Evolutionary conservation across 1,140 invertebrate species (phyloP).

Genomic region (Leguminivora glycinivorella): DNA sequence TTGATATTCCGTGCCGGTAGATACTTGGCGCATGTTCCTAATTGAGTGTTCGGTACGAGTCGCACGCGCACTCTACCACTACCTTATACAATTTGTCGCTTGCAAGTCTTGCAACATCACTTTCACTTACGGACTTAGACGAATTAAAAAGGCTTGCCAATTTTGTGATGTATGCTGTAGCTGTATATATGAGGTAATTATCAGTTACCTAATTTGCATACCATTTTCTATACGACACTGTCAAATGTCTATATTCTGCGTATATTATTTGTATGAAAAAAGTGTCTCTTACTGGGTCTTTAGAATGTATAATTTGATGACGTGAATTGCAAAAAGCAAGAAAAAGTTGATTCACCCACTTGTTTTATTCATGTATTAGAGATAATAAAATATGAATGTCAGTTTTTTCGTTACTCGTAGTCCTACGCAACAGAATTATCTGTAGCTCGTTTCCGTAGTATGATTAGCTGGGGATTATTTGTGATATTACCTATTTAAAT

Average conservation of each 20-base stretch:
- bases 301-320: no score
- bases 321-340: no score
- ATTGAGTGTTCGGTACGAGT: constrained; percentile 17
- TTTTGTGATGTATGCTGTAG: constrained; percentile 11
- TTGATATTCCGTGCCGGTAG: background rate
- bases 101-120: constrained; percentile 25
- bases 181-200: background rate
- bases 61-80: constrained; percentile 11
- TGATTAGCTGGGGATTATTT: background rate
- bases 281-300: no score
- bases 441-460: background rate
- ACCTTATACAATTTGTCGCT: constrained; percentile 29
- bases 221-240: background rate
- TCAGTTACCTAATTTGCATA: background rate
- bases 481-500: background rate
- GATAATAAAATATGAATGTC: background rate
- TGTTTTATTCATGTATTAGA: background rate
- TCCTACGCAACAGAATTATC: background rate
- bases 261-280: no score
- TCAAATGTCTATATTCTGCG: no score
- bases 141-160: constrained; percentile 12
- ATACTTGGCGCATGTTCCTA: background rate
- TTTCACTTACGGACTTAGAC: constrained; percentile 21
- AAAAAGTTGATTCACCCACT: no score
- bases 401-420: background rate